Conservation (phyloP, 2,888 invertebrate species). For the Myathropa florea region DNA sequence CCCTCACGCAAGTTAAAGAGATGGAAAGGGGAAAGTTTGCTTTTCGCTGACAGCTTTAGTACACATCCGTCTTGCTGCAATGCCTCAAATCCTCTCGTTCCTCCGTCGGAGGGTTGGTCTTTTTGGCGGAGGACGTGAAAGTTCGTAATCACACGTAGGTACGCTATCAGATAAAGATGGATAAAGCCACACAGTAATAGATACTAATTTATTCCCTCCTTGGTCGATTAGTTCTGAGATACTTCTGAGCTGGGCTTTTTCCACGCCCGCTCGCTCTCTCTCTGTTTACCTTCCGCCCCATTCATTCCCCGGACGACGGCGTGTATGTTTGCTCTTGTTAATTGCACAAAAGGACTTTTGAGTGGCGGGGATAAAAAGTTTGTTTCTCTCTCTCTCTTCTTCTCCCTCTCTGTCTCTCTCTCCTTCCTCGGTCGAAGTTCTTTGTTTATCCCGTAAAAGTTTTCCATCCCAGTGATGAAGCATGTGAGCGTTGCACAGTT, state of each 20-base stretch:
- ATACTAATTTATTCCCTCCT: constrained; percentile 38
- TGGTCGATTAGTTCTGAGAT: constrained; percentile 65
- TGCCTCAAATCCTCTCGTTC: background rate
- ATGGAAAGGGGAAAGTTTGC: constrained; percentile 9
- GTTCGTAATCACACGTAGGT: constrained; percentile 9
- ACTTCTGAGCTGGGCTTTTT: constrained; percentile 20
- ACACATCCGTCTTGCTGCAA: background rate
- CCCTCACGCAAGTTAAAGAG: too few relatives aligned
- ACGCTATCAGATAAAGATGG: background rate
- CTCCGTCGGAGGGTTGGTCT: background rate
- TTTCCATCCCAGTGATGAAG: constrained; percentile 1
- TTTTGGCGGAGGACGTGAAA: constrained; percentile 1
- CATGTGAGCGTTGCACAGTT: constrained; percentile 28
- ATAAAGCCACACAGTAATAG: background rate
- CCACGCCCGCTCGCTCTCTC: background rate
- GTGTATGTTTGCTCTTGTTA: constrained; percentile 55
- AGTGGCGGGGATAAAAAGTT: constrained; percentile 47
- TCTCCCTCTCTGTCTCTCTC: background rate
- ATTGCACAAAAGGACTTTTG: constrained; percentile 58
- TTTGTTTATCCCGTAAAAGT: constrained; percentile 25
- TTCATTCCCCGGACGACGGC: background rate
- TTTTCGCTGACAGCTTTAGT: constrained; percentile 8
- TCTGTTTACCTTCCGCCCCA: background rate
- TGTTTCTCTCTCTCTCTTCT: background rate
- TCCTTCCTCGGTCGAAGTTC: background rate